Evolutionary conservation across 37 sponge, comb jelly and placozoan genomes (phyloP), one percentile per base, ranked within the genome.

Genomic region (Diacarnus erythraeanus): DNA sequence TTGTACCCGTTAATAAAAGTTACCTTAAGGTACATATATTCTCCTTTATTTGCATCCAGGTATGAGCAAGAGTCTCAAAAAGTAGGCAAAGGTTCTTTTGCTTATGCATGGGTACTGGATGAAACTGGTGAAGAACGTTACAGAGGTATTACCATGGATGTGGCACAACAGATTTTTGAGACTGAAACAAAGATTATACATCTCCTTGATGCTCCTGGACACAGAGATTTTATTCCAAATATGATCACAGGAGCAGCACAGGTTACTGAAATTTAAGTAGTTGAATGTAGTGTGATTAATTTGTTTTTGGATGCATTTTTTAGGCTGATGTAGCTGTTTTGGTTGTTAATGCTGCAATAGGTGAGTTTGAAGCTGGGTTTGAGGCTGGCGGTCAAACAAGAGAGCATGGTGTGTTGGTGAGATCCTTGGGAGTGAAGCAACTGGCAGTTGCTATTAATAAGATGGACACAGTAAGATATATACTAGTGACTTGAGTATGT

Each of bases 281-380:
- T 12, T 47, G 51, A 6, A 47, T 47, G 51, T 12, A 47, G 10
- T 47, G 12, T 47, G 12, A 12, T 47, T 47, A n/a, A n/a, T n/a
- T 12, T 12, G 12, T 47, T 12, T 47, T 47, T 47, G 30, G 35
- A 20, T n/a, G 35, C n/a, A 2, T 56, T 29, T 15, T 66, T 18
- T 61, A 98, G 92, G 99, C 99, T 17, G 99, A 98, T 84, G 88
- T 94, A 21, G 96, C 96, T 41, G 58, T 98, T 8, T 74, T 98
- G 76, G 99, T 98, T 2, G 93, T 98, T 23, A 90, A 93, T 61
- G 89, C 99, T 1, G 80, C 90, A 20, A 71, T 78, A 1, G 99
- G 99, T 18, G 96, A 85, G 47, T 98, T 98, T 91, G 99, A 98
- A 80, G 91, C 99, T 26, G 99, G 99, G n/a, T 98, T 98, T 84